A percentile compares a stretch with the other conserved stretches of the same genome.
Evolutionary conservation across 2,888 invertebrate species (phyloP).

Genomic region (Nemapogon koenigi): DNA sequence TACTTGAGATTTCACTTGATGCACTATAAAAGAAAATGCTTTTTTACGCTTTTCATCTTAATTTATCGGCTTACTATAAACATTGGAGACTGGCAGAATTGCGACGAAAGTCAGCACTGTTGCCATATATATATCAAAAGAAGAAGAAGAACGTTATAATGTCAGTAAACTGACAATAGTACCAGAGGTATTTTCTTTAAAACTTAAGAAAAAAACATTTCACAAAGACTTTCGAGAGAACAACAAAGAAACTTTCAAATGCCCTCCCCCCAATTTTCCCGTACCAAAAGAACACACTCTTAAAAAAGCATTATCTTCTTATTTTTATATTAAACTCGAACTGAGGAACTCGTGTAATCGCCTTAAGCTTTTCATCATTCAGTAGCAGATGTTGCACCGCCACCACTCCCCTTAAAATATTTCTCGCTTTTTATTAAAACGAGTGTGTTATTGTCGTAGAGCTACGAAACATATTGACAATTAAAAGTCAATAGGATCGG

Average conservation of each 20-base stretch:
- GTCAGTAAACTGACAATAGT: not conserved
- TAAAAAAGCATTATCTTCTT: slow-evolving; percentile 51
- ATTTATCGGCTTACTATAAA: too few species aligned
- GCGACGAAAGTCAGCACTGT: too few species aligned
- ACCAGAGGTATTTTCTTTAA: not conserved
- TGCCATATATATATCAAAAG: too few species aligned
- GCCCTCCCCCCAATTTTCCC: slow-evolving; percentile 4
- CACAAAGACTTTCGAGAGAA: not conserved
- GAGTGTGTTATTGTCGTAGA: slow-evolving; percentile 11
- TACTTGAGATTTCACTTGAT: too few species aligned
- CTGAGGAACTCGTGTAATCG: slow-evolving; percentile 45
- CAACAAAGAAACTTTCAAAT: slow-evolving; percentile 5
- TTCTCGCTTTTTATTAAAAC: slow-evolving; percentile 12
- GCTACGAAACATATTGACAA: slow-evolving; percentile 3
- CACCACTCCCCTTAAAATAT: slow-evolving; percentile 8
- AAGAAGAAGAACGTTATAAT: too few species aligned
- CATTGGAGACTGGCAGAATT: too few species aligned
- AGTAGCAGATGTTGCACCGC: slow-evolving; percentile 40
- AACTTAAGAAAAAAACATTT: slow-evolving; percentile 1
- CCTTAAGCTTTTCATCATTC: slow-evolving; percentile 55
- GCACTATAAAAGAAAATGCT: too few species aligned
- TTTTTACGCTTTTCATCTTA: too few species aligned
- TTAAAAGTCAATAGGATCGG: too few species aligned
- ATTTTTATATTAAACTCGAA: slow-evolving; percentile 55
- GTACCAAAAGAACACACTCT: slow-evolving; percentile 36